These are phyloP conservation scores for Dolichallabes microphthalmus DNA, from an alignment of 2,113 vertebrate species.

Conservation along the genomic window DNA sequence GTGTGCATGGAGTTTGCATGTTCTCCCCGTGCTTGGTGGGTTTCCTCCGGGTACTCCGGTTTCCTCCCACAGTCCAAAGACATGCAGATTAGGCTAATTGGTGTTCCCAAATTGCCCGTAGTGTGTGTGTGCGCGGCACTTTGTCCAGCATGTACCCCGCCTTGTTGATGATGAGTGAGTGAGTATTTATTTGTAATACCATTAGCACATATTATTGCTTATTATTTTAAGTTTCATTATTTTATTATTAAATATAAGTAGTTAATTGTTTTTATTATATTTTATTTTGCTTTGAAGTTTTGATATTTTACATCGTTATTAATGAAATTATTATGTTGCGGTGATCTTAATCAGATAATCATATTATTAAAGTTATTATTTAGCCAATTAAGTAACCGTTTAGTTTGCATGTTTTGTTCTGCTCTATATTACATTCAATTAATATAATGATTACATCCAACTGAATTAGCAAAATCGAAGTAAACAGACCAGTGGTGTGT, in stretches of 20 bases:
- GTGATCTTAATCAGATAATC: no score
- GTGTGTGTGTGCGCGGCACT: no score
- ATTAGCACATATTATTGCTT: neutral
- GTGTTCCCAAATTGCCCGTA: no score
- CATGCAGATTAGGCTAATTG: no score
- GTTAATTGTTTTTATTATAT: neutral
- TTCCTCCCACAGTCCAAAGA: no score
- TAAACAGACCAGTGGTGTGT: neutral
- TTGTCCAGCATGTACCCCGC: no score
- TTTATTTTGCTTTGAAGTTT: neutral
- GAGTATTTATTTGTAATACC: neutral
- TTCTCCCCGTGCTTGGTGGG: no score
- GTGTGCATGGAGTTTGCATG: no score
- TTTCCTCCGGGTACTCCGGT: no score
- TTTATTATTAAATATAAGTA: neutral
- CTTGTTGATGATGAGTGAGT: no score
- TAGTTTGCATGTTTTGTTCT: neutral
- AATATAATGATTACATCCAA: neutral
- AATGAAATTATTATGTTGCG: neutral
- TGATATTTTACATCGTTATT: neutral
- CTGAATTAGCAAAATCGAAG: neutral
- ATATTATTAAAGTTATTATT: neutral
- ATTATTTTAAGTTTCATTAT: neutral
- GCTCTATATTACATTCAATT: neutral
- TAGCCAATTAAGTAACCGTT: neutral